phyloP scores from a whole-genome alignment of 2,797 vertebrate genomes.

The Pangasius macronema region DNA sequence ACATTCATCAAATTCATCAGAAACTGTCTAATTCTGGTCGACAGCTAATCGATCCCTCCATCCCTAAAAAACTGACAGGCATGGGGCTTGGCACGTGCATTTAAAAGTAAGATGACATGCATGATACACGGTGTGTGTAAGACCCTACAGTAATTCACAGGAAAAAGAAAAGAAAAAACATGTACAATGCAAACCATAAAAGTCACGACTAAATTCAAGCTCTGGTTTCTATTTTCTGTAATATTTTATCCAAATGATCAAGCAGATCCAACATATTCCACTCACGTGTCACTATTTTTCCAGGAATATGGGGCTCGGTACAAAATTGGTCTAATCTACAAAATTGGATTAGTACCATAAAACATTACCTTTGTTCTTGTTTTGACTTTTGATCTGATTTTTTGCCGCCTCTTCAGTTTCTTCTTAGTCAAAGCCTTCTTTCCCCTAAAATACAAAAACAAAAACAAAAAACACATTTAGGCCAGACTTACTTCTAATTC shows the following conservation, averaged over 20 bases:
- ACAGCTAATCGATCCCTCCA: background rate
- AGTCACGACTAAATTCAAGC: background rate
- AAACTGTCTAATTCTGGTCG: background rate
- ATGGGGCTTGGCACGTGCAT: background rate
- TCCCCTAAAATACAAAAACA: slow-evolving; percentile 77
- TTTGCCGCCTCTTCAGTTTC: slow-evolving; percentile 97
- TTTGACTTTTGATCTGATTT: slow-evolving; percentile 98
- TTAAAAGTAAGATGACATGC: background rate
- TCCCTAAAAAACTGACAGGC: background rate
- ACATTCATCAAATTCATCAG: background rate
- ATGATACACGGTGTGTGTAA: background rate
- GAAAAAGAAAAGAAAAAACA: background rate
- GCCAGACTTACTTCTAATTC: background rate
- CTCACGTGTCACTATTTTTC: background rate
- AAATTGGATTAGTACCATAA: background rate
- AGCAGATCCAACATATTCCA: background rate
- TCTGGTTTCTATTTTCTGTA: background rate
- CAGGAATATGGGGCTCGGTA: background rate
- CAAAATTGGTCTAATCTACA: background rate
- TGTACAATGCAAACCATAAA: background rate
- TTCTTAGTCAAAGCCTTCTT: slow-evolving; percentile 99
- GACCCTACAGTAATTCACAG: background rate
- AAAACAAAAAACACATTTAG: background rate
- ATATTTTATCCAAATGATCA: background rate
- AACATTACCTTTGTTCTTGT: slow-evolving; percentile 91